These are phyloP conservation scores for Meiosimyza platycephala DNA, from an alignment of 2,888 invertebrate genomes.

Conservation along the genomic window DNA sequence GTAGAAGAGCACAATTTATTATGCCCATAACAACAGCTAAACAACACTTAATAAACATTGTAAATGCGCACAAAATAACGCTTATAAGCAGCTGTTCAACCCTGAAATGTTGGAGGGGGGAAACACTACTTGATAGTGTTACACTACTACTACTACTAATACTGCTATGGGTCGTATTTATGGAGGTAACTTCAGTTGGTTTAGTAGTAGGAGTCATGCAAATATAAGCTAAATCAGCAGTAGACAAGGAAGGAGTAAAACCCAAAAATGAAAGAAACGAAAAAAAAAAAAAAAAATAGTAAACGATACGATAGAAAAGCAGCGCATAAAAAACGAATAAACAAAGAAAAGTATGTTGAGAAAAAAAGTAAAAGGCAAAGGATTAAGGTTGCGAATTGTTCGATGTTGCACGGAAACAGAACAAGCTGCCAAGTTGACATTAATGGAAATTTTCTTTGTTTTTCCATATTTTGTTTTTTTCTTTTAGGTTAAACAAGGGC, in stretches of 20 bases:
- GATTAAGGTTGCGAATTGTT: conserved; percentile 8
- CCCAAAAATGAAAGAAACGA: neutral
- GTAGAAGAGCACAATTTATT: conserved; percentile 10
- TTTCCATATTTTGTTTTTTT: neutral
- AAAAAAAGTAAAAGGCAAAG: neutral
- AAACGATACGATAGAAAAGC: neutral
- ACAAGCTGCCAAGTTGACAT: conserved; percentile 14
- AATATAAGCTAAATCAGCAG: neutral
- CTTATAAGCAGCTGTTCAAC: conserved; percentile 8
- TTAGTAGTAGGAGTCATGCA: too few relatives aligned
- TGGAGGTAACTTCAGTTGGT: too few relatives aligned
- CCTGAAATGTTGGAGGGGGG: neutral
- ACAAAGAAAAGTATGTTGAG: neutral
- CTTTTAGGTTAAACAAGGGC: too few relatives aligned
- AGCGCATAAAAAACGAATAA: neutral
- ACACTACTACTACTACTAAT: too few relatives aligned
- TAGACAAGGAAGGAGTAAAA: neutral
- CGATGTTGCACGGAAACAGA: conserved; percentile 10
- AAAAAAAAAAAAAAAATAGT: too few relatives aligned
- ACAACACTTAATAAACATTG: neutral
- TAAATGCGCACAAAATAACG: conserved; percentile 10
- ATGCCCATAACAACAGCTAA: conserved; percentile 1
- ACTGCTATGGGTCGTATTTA: too few relatives aligned
- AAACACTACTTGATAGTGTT: neutral
- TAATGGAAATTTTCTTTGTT: conserved; percentile 10